Evolutionary conservation across 2,113 vertebrate genomes (phyloP).

Genomic region (Alectura lathami): DNA sequence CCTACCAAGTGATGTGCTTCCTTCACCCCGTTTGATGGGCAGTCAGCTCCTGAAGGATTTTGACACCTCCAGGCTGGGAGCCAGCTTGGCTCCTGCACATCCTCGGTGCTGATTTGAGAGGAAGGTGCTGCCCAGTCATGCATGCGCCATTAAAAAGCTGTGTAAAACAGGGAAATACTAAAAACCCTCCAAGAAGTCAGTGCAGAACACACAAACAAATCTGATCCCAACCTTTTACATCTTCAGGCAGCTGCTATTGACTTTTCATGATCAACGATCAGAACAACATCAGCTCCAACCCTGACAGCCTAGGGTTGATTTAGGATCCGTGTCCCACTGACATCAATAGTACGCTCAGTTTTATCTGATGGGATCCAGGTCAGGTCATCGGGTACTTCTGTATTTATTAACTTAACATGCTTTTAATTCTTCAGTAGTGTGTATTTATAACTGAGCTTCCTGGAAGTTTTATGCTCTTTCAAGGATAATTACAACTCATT

Average conservation of each 20-base stretch:
- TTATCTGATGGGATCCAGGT: background rate
- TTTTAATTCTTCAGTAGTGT: background rate
- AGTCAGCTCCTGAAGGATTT: background rate
- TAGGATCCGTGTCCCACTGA: background rate
- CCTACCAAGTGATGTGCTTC: background rate
- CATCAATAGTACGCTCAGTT: background rate
- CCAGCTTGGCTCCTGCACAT: background rate
- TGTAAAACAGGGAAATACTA: background rate
- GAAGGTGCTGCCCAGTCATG: background rate
- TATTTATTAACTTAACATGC: conserved; percentile 29
- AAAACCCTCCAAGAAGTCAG: background rate
- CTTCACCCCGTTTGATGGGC: background rate
- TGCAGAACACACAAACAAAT: background rate
- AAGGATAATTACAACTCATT: background rate
- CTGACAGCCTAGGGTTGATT: background rate
- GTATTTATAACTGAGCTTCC: conserved; percentile 39
- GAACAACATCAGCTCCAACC: background rate
- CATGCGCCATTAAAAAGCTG: background rate
- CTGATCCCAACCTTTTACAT: background rate
- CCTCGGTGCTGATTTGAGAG: background rate
- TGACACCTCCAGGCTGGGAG: background rate
- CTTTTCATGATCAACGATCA: background rate
- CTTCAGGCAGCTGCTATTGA: background rate
- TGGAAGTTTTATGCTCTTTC: background rate
- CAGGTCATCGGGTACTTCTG: conserved; percentile 11